Evolutionary conservation across 2,797 vertebrate genomes (phyloP).

Genomic region (Hippoglossus hippoglossus): DNA sequence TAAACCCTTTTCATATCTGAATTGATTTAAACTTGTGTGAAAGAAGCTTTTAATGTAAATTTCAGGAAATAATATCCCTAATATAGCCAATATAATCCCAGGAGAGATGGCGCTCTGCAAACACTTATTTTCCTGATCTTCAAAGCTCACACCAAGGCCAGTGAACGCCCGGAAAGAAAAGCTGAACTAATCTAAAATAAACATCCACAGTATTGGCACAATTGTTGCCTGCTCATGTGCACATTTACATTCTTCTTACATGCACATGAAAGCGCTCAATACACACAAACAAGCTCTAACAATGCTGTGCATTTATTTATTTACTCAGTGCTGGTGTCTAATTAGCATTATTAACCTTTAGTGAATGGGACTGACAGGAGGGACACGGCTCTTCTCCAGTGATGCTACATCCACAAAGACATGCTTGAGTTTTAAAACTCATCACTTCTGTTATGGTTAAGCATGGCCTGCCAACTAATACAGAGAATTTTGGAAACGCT

Average conservation of each 20-base stretch:
- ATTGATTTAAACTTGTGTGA: constrained; percentile 50
- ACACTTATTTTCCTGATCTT: constrained; percentile 63
- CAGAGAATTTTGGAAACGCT: too few relatives aligned
- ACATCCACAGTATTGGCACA: constrained; percentile 37
- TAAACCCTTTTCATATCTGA: constrained; percentile 40
- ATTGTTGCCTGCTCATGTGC: neutral
- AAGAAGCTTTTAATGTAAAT: constrained; percentile 60
- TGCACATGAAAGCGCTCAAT: constrained; percentile 1
- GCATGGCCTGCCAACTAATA: too few relatives aligned
- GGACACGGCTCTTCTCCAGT: constrained; percentile 54
- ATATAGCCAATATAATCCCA: constrained; percentile 48
- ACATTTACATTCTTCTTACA: neutral
- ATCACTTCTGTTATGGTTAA: too few relatives aligned
- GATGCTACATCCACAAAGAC: neutral
- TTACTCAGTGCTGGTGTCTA: constrained; percentile 36
- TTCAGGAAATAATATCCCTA: constrained; percentile 52
- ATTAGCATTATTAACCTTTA: constrained; percentile 81
- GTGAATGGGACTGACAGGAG: constrained; percentile 62
- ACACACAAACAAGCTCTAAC: constrained; percentile 7
- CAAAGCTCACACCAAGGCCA: constrained; percentile 60
- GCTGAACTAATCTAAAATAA: constrained; percentile 61
- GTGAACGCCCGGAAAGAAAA: constrained; percentile 42
- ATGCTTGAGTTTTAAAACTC: too few relatives aligned
- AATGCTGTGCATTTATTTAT: neutral
- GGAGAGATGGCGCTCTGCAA: constrained; percentile 54